phyloP scores from a whole-genome alignment of 2,113 vertebrate genomes.

The Boulengeromyrus knoepffleri region DNA sequence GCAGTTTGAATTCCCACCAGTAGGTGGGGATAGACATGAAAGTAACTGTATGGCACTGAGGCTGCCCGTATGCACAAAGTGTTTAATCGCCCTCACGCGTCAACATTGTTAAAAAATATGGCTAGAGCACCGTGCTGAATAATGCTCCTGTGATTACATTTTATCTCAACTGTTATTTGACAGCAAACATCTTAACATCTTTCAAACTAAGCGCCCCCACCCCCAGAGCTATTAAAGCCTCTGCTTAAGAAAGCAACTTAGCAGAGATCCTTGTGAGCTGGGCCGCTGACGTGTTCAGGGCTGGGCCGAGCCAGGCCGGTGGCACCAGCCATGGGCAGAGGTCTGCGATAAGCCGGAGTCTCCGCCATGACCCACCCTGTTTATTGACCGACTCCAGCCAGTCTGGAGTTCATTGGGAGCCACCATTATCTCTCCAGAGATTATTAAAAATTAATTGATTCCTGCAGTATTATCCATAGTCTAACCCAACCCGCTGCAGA shows the following conservation, averaged over 20 bases:
- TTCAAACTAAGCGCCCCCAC: not conserved
- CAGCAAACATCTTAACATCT: not conserved
- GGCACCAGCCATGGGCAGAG: constrained; percentile 2
- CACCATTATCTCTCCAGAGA: constrained; percentile 54
- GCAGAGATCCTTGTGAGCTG: not conserved
- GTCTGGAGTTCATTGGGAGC: constrained; percentile 65
- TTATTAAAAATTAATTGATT: constrained; percentile 68
- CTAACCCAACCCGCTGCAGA: constrained; percentile 28
- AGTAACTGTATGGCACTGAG: not conserved
- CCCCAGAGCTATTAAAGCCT: not conserved
- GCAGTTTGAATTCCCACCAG: constrained; percentile 8
- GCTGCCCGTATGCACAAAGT: not conserved
- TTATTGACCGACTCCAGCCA: constrained; percentile 71
- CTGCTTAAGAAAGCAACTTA: not conserved
- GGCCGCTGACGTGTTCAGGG: not conserved
- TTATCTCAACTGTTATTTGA: constrained; percentile 6
- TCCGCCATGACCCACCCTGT: constrained; percentile 50
- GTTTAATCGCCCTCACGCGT: not conserved
- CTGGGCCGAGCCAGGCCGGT: not conserved
- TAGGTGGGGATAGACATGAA: constrained; percentile 17
- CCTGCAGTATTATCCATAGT: constrained; percentile 42
- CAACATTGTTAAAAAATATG: not conserved
- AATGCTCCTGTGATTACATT: not conserved
- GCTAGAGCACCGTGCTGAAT: constrained; percentile 17
- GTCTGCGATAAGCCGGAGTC: constrained; percentile 15